A percentile compares a stretch with the other conserved stretches of the same genome.
Conservation (phyloP, 1,140 invertebrate genomes). For the Cyphomyrmex costatus region DNA sequence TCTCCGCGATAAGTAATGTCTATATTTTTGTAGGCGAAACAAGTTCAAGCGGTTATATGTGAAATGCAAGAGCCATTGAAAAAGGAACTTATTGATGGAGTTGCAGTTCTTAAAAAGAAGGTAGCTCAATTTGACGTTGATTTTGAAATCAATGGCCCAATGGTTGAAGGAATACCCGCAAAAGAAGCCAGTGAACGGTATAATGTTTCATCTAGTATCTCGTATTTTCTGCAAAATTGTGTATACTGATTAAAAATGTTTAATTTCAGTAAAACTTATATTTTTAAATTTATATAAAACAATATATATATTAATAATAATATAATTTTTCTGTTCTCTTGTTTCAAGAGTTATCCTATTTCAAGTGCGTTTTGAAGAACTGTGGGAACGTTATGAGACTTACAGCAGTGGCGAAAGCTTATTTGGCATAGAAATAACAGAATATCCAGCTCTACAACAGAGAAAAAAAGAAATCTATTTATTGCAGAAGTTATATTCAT, state of each 20-base stretch:
- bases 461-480: slow-evolving; percentile 94
- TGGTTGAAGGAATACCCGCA: slow-evolving; percentile 93
- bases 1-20: background rate
- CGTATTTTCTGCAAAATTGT: slow-evolving; percentile 19
- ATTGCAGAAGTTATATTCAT: slow-evolving; percentile 93
- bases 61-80: slow-evolving; percentile 92
- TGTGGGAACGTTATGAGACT: slow-evolving; percentile 93
- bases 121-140: slow-evolving; percentile 91
- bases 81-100: slow-evolving; percentile 90
- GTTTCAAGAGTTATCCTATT: slow-evolving; percentile 90
- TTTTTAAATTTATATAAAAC: background rate
- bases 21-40: slow-evolving; percentile 87
- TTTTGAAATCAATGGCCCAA: slow-evolving; percentile 92
- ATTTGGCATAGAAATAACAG: slow-evolving; percentile 93
- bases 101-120: slow-evolving; percentile 90
- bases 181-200: slow-evolving; percentile 94
- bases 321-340: background rate
- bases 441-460: slow-evolving; percentile 92
- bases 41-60: slow-evolving; percentile 91
- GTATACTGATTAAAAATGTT: slow-evolving; percentile 12
- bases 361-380: slow-evolving; percentile 92
- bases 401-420: slow-evolving; percentile 93
- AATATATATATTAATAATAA: background rate
- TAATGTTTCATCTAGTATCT: slow-evolving; percentile 23
- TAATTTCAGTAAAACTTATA: slow-evolving; percentile 25